These are phyloP conservation scores for Drosophila leontia DNA, from an alignment of 1,140 invertebrate species.

Conservation along the genomic window DNA sequence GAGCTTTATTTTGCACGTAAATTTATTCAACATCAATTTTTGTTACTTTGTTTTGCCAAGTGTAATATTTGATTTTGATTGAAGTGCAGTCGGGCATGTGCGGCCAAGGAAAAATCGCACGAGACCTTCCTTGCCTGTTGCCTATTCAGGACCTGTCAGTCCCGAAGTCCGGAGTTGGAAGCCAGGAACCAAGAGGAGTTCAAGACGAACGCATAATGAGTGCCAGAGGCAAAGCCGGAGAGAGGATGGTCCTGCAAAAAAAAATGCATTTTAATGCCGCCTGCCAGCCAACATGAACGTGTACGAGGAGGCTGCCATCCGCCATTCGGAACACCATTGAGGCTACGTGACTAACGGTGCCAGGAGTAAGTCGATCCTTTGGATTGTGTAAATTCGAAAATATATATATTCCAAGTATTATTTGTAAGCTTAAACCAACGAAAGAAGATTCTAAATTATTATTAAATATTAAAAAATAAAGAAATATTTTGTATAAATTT, in stretches of 20 bases:
- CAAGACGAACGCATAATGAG: conserved; percentile 56
- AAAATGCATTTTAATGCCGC: conserved; percentile 61
- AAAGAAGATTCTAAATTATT: background rate
- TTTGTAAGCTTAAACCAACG: background rate
- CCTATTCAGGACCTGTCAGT: conserved; percentile 52
- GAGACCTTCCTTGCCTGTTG: conserved; percentile 69
- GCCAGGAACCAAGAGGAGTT: conserved; percentile 2
- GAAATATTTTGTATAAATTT: background rate
- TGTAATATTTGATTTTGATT: conserved; percentile 82
- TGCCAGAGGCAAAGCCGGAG: conserved; percentile 39
- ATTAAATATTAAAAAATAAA: too few relatives aligned
- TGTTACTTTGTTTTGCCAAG: background rate
- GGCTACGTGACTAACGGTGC: conserved; percentile 31
- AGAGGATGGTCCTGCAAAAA: conserved; percentile 13
- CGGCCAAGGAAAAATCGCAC: conserved; percentile 66
- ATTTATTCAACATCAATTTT: too few relatives aligned
- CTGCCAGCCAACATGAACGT: conserved; percentile 45
- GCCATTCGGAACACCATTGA: conserved; percentile 19
- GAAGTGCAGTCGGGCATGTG: conserved; percentile 74
- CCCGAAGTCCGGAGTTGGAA: background rate
- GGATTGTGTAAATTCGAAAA: background rate
- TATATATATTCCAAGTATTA: background rate
- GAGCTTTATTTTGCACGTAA: background rate
- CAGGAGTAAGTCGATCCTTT: conserved; percentile 4
- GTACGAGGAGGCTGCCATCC: conserved; percentile 30